Evolutionary conservation across 2,797 vertebrate species (phyloP).

Genomic region (Rhadinocentrus ornatus): DNA sequence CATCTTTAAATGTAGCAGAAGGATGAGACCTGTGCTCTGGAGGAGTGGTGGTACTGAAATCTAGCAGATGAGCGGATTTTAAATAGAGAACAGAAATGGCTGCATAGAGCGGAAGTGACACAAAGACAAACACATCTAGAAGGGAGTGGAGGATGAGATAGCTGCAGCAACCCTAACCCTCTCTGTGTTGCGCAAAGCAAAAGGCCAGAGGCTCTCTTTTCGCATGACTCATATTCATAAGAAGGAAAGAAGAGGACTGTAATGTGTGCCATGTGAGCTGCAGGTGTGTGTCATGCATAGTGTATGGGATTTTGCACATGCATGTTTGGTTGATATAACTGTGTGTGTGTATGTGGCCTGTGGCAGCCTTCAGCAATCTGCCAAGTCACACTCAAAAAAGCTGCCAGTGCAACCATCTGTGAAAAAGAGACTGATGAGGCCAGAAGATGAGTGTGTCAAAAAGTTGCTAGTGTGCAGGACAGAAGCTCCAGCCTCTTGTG

Average conservation of each 20-base stretch:
- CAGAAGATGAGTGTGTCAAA: conserved; percentile 42
- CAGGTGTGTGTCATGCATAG: conserved; percentile 20
- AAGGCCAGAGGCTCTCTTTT: conserved; percentile 33
- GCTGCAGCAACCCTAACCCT: conserved; percentile 24
- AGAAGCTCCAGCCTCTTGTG: conserved; percentile 12
- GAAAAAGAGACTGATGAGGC: conserved; percentile 33
- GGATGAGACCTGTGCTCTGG: conserved; percentile 26
- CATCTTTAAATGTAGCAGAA: conserved; percentile 58
- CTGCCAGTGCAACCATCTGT: conserved; percentile 69
- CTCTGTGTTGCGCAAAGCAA: conserved; percentile 45
- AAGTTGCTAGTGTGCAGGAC: conserved; percentile 36
- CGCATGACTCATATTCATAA: conserved; percentile 41
- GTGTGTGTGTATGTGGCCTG: conserved; percentile 21
- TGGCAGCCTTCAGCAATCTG: conserved; percentile 43
- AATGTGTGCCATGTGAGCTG: conserved; percentile 36
- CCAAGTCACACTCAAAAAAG: conserved; percentile 60
- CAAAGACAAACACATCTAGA: conserved; percentile 57
- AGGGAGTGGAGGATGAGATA: conserved; percentile 32
- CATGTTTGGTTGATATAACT: conserved; percentile 1
- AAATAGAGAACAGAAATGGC: conserved; percentile 68
- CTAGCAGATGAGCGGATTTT: conserved; percentile 53
- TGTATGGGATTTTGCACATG: conserved; percentile 28
- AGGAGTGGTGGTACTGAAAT: conserved; percentile 43
- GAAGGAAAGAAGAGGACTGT: conserved; percentile 8
- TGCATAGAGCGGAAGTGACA: conserved; percentile 47